phyloP scores from a whole-genome alignment of 1,140 invertebrate species.

The Mylabris phalerata region DNA sequence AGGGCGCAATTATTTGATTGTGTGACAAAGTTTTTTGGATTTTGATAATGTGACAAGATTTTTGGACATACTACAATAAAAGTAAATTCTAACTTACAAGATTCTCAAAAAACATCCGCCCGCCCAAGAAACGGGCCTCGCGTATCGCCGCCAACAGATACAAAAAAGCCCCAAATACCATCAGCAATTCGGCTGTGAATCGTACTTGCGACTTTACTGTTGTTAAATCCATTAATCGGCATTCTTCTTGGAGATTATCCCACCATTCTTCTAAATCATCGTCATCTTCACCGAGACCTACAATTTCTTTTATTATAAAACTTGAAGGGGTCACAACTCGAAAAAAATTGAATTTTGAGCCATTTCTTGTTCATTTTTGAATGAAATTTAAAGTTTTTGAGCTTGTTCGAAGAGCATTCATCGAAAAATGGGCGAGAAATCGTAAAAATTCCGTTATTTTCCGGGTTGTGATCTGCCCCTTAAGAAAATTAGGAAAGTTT shows the following conservation, averaged over 20 bases:
- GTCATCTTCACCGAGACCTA: slow-evolving; percentile 6
- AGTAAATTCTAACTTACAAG: slow-evolving; percentile 51
- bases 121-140: slow-evolving; percentile 76
- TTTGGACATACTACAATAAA: neutral
- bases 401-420: too few relatives aligned
- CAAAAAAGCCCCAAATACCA: slow-evolving; percentile 67
- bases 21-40: neutral
- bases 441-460: too few relatives aligned
- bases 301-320: too few relatives aligned
- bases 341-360: neutral
- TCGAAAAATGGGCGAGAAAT: too few relatives aligned
- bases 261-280: slow-evolving; percentile 57
- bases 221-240: slow-evolving; percentile 58
- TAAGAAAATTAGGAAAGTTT: too few relatives aligned
- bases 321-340: too few relatives aligned
- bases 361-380: too few relatives aligned
- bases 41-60: too few relatives aligned
- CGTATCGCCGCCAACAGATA: slow-evolving; percentile 75
- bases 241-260: slow-evolving; percentile 61
- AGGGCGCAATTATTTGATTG: too few relatives aligned
- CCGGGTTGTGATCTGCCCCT: too few relatives aligned
- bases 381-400: too few relatives aligned
- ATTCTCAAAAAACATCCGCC: slow-evolving; percentile 87
- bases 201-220: slow-evolving; percentile 54
- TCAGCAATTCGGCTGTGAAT: slow-evolving; percentile 59